These are phyloP conservation scores for Chrysaora quinquecirrha DNA, from an alignment of 30 jellyfish, hydroid and myxozoan genomes.

Conservation along the genomic window DNA sequence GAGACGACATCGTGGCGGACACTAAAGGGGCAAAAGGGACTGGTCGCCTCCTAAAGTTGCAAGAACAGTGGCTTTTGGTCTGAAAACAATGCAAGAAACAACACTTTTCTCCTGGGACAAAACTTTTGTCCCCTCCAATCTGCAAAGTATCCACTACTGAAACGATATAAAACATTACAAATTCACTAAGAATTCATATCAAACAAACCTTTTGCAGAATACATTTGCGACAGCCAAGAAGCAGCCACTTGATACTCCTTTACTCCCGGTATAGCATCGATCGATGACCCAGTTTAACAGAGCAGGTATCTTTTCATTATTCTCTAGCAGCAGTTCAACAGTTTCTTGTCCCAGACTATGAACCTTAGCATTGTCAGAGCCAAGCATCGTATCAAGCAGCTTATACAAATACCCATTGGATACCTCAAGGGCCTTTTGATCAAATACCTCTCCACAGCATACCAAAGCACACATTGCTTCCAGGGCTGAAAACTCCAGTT, in stretches of 20 bases:
- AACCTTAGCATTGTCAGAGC: constrained; percentile 86
- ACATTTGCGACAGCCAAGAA: constrained; percentile 96
- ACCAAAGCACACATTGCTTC: constrained; percentile 99
- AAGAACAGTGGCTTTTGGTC: too few species aligned
- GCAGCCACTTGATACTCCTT: constrained; percentile 94
- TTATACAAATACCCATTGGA: constrained; percentile 94
- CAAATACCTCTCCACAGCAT: constrained; percentile 99
- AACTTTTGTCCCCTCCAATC: too few species aligned
- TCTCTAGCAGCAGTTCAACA: constrained; percentile 93
- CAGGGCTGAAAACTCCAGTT: constrained; percentile 93
- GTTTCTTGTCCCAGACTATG: constrained; percentile 94
- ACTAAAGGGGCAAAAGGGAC: too few species aligned
- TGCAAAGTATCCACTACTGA: too few species aligned
- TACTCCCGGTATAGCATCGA: constrained; percentile 95
- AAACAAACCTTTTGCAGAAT: constrained; percentile 88
- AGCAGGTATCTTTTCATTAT: constrained; percentile 96
- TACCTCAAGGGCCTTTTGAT: constrained; percentile 96
- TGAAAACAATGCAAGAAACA: too few species aligned
- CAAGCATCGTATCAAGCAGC: constrained; percentile 93
- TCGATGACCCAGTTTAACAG: constrained; percentile 91
- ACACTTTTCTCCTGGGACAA: too few species aligned
- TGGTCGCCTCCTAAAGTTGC: too few species aligned
- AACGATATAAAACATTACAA: too few species aligned
- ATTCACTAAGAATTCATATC: too few species aligned
- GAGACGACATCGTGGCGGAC: too few species aligned